Evolutionary conservation across 2,113 vertebrate species (phyloP), one percentile per base, ranked within the genome.

Genomic region (Pongo pygmaeus): DNA sequence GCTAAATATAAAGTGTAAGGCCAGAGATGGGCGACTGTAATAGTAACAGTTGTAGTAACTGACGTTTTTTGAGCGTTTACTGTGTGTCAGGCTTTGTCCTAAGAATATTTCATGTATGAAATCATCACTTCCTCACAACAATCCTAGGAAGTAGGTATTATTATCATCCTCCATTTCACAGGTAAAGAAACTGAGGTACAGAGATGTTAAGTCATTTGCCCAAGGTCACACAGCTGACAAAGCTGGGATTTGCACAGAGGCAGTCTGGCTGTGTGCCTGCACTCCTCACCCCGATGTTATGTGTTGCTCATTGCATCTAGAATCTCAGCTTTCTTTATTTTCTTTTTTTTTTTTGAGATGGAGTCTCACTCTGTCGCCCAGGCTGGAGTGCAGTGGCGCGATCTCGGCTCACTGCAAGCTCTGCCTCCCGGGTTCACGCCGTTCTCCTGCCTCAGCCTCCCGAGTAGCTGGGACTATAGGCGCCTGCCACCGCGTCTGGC

Each of bases 201-300:
- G 55, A 80, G 38, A 59, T 6, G 2, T n/a, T 30, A 64, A 70
- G 88, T 67, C 85, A 32, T 40, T 64, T 46, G 80, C 40, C n/a
- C 69, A 35, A 93, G 80, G 89, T 88, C 89, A 84, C 89, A 20
- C 16, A n/a, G n/a, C 89, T 43, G 78, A 35, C 40, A 69, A 79
- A 86, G 80, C 55, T 9, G 30, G 61, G 69, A 69, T 77, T 70
- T 85, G 50, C 52, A 55, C 52, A 55, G 52, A 20, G 52, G 52
- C 52, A 7, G 6, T 9, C 30, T 57, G 52, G 80, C 59, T 50
- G 52, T 0, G 2, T 20, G 46, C 38, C 86, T 25, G 5, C 30
- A 9, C 32, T n/a, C 57, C 38, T 23, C 7, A 30, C 25, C 32
- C 6, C 35, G 27, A 0, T 0, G 5, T 61, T 17, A 6, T 12